phyloP scores from a whole-genome alignment of 2,797 vertebrate genomes.

The Mormyrops boulengeri region DNA sequence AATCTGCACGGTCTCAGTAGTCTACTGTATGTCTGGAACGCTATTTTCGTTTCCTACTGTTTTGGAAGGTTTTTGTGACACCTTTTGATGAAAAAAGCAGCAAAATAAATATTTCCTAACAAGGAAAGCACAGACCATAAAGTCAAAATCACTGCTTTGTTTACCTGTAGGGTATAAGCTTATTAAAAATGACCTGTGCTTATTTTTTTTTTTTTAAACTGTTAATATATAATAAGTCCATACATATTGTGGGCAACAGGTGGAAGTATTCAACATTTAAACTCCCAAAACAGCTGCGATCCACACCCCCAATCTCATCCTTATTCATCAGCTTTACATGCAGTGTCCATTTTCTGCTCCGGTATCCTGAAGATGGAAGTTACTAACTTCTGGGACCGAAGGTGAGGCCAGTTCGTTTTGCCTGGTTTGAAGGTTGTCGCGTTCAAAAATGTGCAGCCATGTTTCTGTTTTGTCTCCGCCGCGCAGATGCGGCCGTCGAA shows the following conservation, averaged over 20 bases:
- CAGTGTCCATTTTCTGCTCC: not conserved
- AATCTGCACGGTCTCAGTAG: conserved; percentile 1
- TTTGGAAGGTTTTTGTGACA: conserved; percentile 2
- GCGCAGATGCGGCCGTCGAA: not conserved
- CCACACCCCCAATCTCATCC: not conserved
- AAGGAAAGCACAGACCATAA: not conserved
- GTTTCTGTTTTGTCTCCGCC: not conserved
- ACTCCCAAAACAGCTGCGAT: not conserved
- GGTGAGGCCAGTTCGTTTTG: not conserved
- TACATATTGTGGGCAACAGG: not conserved
- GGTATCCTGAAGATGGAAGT: not conserved
- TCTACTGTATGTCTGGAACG: conserved; percentile 7
- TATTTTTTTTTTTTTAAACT: not conserved
- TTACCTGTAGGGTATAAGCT: not conserved
- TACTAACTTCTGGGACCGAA: not conserved
- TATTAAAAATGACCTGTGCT: not conserved
- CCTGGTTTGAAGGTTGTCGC: not conserved
- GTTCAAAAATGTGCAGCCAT: not conserved
- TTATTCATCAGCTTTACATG: not conserved
- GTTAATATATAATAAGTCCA: not conserved
- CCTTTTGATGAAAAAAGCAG: not conserved
- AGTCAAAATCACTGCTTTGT: not conserved
- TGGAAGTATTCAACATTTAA: not conserved
- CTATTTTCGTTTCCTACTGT: not conserved
- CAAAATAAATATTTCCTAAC: not conserved